A percentile compares a stretch with the other conserved stretches of the same genome.
These are phyloP conservation scores for Nomada fabriciana DNA, from an alignment of 2,888 invertebrate species.

Conservation along the genomic window DNA sequence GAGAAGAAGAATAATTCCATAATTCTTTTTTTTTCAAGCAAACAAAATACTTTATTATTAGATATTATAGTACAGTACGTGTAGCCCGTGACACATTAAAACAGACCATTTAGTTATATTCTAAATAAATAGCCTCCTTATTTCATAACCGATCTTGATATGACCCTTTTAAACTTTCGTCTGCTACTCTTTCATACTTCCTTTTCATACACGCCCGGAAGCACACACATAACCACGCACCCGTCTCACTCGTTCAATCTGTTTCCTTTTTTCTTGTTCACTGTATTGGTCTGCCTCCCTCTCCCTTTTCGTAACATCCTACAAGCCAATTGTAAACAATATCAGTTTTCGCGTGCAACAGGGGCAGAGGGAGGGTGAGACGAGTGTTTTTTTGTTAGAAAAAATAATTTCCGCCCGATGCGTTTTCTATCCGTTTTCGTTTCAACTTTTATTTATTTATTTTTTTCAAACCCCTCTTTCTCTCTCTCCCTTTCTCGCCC, in stretches of 20 bases:
- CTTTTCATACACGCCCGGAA: background rate
- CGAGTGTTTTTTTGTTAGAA: slow-evolving; percentile 75
- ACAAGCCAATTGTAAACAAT: slow-evolving; percentile 79
- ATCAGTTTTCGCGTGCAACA: slow-evolving; percentile 79
- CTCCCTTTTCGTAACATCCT: slow-evolving; percentile 64
- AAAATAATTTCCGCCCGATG: slow-evolving; percentile 74
- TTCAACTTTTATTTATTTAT: slow-evolving; percentile 33
- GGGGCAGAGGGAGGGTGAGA: slow-evolving; percentile 72
- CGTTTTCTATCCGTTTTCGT: slow-evolving; percentile 26
- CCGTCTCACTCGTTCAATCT: slow-evolving; percentile 33
- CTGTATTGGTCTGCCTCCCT: slow-evolving; percentile 13
- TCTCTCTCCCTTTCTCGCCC: slow-evolving; percentile 36
- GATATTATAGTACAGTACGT: slow-evolving; percentile 84
- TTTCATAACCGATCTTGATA: slow-evolving; percentile 84
- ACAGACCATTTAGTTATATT: slow-evolving; percentile 84
- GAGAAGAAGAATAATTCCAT: background rate
- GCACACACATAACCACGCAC: background rate
- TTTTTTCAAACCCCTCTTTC: slow-evolving; percentile 34
- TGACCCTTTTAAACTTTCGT: slow-evolving; percentile 74
- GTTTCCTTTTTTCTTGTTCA: slow-evolving; percentile 45
- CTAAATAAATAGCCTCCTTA: slow-evolving; percentile 84
- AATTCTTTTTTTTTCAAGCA: slow-evolving; percentile 77
- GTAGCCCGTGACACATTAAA: slow-evolving; percentile 85
- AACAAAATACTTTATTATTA: slow-evolving; percentile 85
- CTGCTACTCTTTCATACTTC: slow-evolving; percentile 53